Evolutionary conservation across 1,140 invertebrate genomes (phyloP).

Genomic region (Araneus ventricosus): DNA sequence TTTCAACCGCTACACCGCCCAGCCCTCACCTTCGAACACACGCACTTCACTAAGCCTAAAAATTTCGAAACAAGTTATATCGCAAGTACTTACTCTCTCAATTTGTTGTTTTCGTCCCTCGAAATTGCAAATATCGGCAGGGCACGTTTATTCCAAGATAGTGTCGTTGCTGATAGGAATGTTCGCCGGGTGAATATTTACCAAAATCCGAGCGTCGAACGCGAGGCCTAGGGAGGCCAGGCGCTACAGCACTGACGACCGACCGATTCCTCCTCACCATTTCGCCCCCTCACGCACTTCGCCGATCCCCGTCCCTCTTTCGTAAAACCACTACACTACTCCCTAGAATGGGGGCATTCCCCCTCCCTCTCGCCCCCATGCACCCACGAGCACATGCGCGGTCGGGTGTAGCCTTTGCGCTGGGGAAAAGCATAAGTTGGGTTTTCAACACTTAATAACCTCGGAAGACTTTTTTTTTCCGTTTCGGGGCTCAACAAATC

Average conservation of each 20-base stretch:
- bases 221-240: conserved; percentile 65
- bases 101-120: conserved; percentile 18
- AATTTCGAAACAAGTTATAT: conserved; percentile 66
- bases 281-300: conserved; percentile 59
- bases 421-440: conserved; percentile 68
- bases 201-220: conserved; percentile 38
- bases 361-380: conserved; percentile 16
- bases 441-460: conserved; percentile 70
- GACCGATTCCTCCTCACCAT: conserved; percentile 50
- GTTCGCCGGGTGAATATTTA: not conserved
- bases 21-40: conserved; percentile 67
- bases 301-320: conserved; percentile 69
- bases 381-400: conserved; percentile 74
- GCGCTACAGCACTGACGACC: conserved; percentile 54
- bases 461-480: conserved; percentile 37
- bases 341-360: conserved; percentile 74
- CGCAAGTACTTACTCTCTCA: conserved; percentile 57
- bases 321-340: conserved; percentile 75
- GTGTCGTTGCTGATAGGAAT: not conserved
- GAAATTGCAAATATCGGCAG: not conserved
- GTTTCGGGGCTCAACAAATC: conserved; percentile 56
- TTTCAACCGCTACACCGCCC: conserved; percentile 51
- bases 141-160: not conserved
- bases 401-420: conserved; percentile 74
- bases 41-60: conserved; percentile 74